phyloP scores from a whole-genome alignment of 2,888 invertebrate species.

The Drosophila borborema region DNA sequence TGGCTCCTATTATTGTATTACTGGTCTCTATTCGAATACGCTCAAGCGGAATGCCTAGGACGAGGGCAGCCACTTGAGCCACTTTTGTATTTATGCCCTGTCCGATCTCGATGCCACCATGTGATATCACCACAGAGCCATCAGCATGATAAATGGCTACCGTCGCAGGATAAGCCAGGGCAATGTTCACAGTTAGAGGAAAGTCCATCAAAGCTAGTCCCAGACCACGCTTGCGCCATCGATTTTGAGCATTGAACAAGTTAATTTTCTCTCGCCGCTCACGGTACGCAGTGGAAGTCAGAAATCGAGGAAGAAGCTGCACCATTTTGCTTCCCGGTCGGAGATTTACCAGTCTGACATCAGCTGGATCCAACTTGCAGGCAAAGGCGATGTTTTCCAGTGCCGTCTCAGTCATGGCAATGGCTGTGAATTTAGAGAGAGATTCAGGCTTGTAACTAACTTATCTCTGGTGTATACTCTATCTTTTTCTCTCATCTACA shows the following conservation, averaged over 20 bases:
- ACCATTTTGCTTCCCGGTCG: constrained; percentile 81
- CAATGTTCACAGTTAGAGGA: constrained; percentile 32
- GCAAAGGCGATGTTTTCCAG: constrained; percentile 89
- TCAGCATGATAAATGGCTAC: constrained; percentile 90
- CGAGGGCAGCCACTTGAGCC: constrained; percentile 91
- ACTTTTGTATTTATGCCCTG: constrained; percentile 90
- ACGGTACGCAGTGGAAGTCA: constrained; percentile 86
- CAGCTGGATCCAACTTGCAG: constrained; percentile 87
- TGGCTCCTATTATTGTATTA: constrained; percentile 86
- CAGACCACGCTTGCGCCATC: constrained; percentile 93
- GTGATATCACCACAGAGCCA: constrained; percentile 89
- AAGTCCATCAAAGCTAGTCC: constrained; percentile 88
- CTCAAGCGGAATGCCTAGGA: constrained; percentile 87
- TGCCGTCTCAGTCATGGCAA: constrained; percentile 87
- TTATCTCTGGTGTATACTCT: neutral
- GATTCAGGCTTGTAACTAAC: neutral
- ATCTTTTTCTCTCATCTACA: no score
- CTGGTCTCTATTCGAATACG: constrained; percentile 50
- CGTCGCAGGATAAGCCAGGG: constrained; percentile 86
- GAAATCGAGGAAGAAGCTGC: constrained; percentile 86
- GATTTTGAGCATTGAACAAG: constrained; percentile 89
- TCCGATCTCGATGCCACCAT: constrained; percentile 91
- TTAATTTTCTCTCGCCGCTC: constrained; percentile 86
- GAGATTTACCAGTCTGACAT: constrained; percentile 87
- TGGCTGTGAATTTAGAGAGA: constrained; percentile 40